Percentiles rank a stretch among this genome's conserved stretches.
phyloP scores from a whole-genome alignment of 1,140 invertebrate species.

The Cecropterus lyciades region DNA sequence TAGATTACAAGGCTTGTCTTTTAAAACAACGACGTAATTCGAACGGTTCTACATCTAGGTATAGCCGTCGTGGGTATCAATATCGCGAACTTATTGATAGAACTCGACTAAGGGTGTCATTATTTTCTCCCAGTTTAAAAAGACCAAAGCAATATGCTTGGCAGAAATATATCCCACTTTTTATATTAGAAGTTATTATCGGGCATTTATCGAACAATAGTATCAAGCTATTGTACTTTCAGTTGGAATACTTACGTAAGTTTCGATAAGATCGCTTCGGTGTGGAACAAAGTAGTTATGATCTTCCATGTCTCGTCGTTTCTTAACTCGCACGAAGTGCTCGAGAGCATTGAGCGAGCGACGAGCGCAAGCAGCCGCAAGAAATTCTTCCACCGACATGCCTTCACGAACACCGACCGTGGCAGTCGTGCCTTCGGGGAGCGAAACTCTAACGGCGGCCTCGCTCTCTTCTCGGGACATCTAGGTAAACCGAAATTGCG shows the following conservation, averaged over 20 bases:
- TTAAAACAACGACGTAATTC: slow-evolving; percentile 32
- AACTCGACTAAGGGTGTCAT: not conserved
- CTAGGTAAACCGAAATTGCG: slow-evolving; percentile 56
- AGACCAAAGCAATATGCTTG: too few relatives aligned
- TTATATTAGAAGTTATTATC: too few relatives aligned
- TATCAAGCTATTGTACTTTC: not conserved
- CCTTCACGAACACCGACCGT: slow-evolving; percentile 94
- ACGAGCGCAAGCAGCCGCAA: slow-evolving; percentile 95
- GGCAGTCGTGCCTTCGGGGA: slow-evolving; percentile 92
- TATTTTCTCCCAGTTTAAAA: slow-evolving; percentile 9
- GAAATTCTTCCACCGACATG: slow-evolving; percentile 97
- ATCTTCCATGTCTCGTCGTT: slow-evolving; percentile 96
- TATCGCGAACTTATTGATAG: slow-evolving; percentile 25
- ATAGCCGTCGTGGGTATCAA: slow-evolving; percentile 11
- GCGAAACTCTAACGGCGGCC: slow-evolving; percentile 94
- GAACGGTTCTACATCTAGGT: slow-evolving; percentile 4
- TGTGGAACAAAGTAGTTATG: slow-evolving; percentile 98
- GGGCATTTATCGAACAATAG: too few relatives aligned
- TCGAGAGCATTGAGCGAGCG: slow-evolving; percentile 96
- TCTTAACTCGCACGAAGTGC: slow-evolving; percentile 97
- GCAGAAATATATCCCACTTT: too few relatives aligned
- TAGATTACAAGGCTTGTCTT: slow-evolving; percentile 38
- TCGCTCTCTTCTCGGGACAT: slow-evolving; percentile 94
- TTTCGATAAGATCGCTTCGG: slow-evolving; percentile 96
- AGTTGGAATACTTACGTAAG: slow-evolving; percentile 91